Base-by-base conservation (phyloP, 2,888 invertebrate species). In the Polietes domitor region DNA sequence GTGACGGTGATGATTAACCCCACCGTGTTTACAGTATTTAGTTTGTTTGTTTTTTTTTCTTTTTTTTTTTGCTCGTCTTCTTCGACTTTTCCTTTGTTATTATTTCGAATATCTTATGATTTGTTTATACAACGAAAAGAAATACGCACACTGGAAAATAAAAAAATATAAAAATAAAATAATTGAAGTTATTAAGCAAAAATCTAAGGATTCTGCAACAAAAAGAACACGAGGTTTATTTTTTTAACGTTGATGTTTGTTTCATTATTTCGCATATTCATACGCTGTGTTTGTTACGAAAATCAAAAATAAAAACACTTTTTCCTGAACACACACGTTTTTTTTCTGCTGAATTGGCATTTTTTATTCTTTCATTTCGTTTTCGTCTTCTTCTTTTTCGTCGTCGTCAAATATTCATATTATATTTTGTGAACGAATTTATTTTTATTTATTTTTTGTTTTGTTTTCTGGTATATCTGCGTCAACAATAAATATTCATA, bases 341-440 rank as follows among this genome's bases (percentile, higher is more conserved):
- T 47, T 72, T 74, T 79, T 68, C n/a, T 73, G 79, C 79, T 79
- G 79, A 79, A 32, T 74, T 68, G 68, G 47, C 79, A 43, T 68
- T 79, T 74, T 73, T 21, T 61, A n/a, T n/a, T 37, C 37, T 37
- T 72, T 72, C 17, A 28, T 50, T 10, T 21, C 19, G 61, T 1
- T 75, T 55, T 53, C 17, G 37, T 68, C 47, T 77, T 21, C n/a
- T 75, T 26, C 28, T 74, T 2, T 47, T 68, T 24, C n/a, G n/a
- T n/a, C n/a, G n/a, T n/a, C n/a, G n/a, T 24, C 28, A 58, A 24
- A 24, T 63, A 17, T 63, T 63, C 37, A 63, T 19, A n/a, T 61
- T 10, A 19, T 41, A 41, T 68, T 68, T 68, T 68, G 50, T 50
- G 2, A 24, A 26, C 2, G 58, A 58, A 9, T 37, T 68, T 63